Evolutionary conservation across 2,113 vertebrate species (phyloP).

Genomic region (Loxodonta africana): DNA sequence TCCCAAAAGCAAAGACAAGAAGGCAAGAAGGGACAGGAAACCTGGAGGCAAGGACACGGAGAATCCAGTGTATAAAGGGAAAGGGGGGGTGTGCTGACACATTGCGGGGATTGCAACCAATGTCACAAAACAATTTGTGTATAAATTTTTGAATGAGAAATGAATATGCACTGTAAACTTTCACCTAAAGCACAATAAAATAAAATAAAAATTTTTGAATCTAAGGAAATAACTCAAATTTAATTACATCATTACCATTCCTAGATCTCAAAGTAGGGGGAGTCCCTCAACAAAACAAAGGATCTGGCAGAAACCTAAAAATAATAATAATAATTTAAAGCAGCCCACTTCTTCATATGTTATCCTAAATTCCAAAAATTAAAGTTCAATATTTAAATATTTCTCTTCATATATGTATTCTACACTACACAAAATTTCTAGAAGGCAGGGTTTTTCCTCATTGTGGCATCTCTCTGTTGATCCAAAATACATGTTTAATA

Average conservation of each 20-base stretch:
- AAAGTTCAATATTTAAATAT: background rate
- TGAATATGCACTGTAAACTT: no score
- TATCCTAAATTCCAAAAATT: background rate
- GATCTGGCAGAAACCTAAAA: background rate
- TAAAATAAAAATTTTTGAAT: background rate
- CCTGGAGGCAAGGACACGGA: no score
- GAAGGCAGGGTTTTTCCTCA: background rate
- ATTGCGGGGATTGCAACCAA: no score
- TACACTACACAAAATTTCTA: background rate
- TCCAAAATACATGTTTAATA: constrained; percentile 4
- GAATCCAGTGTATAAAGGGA: no score
- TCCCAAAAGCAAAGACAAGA: no score
- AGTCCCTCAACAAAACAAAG: background rate
- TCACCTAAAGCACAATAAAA: no score
- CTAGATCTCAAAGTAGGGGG: background rate
- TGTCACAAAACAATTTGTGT: no score
- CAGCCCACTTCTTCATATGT: background rate
- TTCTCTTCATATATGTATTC: background rate
- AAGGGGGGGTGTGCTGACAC: no score
- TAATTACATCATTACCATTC: background rate
- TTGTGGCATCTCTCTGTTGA: background rate
- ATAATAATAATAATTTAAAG: no score
- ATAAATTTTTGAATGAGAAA: no score
- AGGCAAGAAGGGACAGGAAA: no score
- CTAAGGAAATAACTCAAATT: background rate